Conservation (phyloP, 92 coral and sea anemone genomes). For the Epizoanthus illoricatus region DNA sequence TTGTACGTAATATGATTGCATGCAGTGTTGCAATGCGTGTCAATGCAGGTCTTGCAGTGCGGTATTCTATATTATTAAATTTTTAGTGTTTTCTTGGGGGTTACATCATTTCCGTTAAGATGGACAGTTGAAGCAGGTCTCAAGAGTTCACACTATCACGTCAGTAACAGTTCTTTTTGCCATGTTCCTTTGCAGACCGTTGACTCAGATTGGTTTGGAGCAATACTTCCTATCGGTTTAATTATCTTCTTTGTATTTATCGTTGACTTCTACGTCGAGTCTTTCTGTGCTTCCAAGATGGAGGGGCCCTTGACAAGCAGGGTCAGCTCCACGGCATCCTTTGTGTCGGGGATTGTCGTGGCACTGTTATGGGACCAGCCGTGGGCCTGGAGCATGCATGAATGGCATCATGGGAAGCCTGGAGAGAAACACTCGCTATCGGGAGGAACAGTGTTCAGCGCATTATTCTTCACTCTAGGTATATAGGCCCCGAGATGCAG, state of each 20-base stretch:
- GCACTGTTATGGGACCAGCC: conserved; percentile 93
- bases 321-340: conserved; percentile 86
- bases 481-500: background rate
- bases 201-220: conserved; percentile 75
- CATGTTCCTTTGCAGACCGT: conserved; percentile 58
- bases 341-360: conserved; percentile 74
- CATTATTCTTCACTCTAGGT: conserved; percentile 89
- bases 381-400: conserved; percentile 90
- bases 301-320: conserved; percentile 79
- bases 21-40: no score
- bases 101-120: no score
- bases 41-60: no score
- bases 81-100: no score
- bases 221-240: conserved; percentile 69
- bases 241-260: conserved; percentile 74
- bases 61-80: no score
- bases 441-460: conserved; percentile 87
- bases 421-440: conserved; percentile 87
- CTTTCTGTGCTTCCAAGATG: conserved; percentile 88
- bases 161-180: background rate
- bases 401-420: conserved; percentile 90
- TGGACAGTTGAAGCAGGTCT: no score
- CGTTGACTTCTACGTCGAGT: conserved; percentile 91
- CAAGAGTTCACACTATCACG: no score
- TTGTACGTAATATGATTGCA: no score